A percentile compares a stretch with the other conserved stretches of the same genome.
phyloP scores from a whole-genome alignment of 2,888 invertebrate genomes.

The Agapetus fuscipes region DNA sequence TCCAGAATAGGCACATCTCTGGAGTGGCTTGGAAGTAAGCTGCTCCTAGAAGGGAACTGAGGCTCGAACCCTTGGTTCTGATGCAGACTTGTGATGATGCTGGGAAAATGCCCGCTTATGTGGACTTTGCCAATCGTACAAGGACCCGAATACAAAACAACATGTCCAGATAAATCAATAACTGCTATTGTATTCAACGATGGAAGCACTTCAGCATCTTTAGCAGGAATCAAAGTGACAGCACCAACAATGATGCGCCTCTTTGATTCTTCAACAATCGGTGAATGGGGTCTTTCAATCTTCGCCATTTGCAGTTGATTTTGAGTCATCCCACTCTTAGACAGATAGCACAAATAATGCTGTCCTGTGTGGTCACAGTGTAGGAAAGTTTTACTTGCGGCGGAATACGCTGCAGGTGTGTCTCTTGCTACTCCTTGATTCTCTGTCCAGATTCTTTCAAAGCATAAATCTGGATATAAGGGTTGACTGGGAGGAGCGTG shows the following conservation, averaged over 20 bases:
- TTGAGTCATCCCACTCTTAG: constrained; percentile 35
- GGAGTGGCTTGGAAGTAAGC: constrained; percentile 55
- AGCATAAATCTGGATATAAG: constrained; percentile 73
- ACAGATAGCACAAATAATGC: constrained; percentile 69
- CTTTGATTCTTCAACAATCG: constrained; percentile 33
- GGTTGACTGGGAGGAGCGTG: constrained; percentile 54
- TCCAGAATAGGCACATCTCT: constrained; percentile 41
- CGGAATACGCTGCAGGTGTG: constrained; percentile 34
- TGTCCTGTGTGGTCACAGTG: constrained; percentile 81
- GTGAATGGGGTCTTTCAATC: constrained; percentile 52
- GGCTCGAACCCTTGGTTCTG: constrained; percentile 31
- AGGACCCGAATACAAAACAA: constrained; percentile 77
- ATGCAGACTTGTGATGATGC: constrained; percentile 37
- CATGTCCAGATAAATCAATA: constrained; percentile 67
- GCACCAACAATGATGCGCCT: constrained; percentile 68
- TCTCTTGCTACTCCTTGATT: constrained; percentile 35
- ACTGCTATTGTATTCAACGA: constrained; percentile 78
- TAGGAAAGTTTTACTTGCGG: constrained; percentile 69
- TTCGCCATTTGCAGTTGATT: constrained; percentile 60
- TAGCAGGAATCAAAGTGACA: constrained; percentile 62
- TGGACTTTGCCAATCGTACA: constrained; percentile 77
- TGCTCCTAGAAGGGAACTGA: constrained; percentile 53
- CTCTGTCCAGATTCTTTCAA: constrained; percentile 88
- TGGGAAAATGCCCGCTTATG: constrained; percentile 59
- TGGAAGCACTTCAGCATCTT: constrained; percentile 72